These are phyloP conservation scores for Sinhomidia bicolor DNA, from an alignment of 2,888 invertebrate species.

Conservation along the genomic window DNA sequence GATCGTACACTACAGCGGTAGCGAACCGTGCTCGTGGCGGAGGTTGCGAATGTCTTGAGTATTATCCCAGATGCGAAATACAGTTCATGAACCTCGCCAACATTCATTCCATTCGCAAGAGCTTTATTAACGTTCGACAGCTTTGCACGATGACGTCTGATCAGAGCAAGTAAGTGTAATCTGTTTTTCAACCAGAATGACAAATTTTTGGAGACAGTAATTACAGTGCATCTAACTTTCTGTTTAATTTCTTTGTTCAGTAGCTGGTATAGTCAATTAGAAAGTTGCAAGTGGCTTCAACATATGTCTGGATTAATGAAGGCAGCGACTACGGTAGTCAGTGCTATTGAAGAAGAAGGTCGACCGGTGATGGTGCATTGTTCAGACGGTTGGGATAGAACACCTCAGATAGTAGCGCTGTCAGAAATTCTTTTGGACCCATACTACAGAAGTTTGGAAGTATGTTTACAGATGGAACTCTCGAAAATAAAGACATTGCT, in stretches of 20 bases:
- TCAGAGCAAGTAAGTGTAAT: conserved; percentile 87
- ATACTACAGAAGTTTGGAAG: conserved; percentile 95
- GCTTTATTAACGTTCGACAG: conserved; percentile 93
- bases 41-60: conserved; percentile 97
- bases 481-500: too few species aligned
- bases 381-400: conserved; percentile 99
- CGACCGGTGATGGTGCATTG: conserved; percentile 98
- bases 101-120: conserved; percentile 96
- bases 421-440: conserved; percentile 97
- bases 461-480: conserved; percentile 80
- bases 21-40: conserved; percentile 98
- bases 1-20: conserved; percentile 97
- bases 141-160: conserved; percentile 90
- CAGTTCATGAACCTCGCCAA: conserved; percentile 99
- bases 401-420: conserved; percentile 97
- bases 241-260: conserved; percentile 76
- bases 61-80: conserved; percentile 97
- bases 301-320: conserved; percentile 93
- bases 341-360: conserved; percentile 90
- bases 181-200: neutral
- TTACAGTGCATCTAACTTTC: too few species aligned
- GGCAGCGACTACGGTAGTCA: conserved; percentile 90
- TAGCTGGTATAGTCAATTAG: conserved; percentile 94
- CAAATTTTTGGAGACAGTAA: too few species aligned
- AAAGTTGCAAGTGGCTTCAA: conserved; percentile 95